A percentile compares a stretch with the other conserved stretches of the same genome.
phyloP scores from a whole-genome alignment of 2,888 invertebrate species.

The Dendrolimus pini region DNA sequence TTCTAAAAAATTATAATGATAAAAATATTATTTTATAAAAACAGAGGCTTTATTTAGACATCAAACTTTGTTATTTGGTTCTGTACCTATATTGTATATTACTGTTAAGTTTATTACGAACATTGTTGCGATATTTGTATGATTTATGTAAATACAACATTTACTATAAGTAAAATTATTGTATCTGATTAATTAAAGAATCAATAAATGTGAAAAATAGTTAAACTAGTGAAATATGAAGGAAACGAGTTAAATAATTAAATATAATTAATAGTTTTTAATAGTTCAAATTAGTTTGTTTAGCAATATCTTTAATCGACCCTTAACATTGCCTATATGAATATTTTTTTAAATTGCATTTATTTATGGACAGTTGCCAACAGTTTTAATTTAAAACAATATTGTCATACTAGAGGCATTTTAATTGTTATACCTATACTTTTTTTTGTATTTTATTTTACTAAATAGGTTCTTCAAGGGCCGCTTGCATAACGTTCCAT shows the following conservation, averaged over 20 bases:
- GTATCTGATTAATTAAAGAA: slow-evolving; percentile 25
- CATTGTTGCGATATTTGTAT: slow-evolving; percentile 70
- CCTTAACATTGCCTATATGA: slow-evolving; percentile 1
- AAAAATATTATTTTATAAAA: slow-evolving; percentile 4
- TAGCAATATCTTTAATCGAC: slow-evolving; percentile 24
- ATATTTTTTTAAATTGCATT: slow-evolving; percentile 35
- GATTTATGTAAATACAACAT: slow-evolving; percentile 65
- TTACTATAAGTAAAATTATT: slow-evolving; percentile 50
- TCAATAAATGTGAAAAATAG: slow-evolving; percentile 15
- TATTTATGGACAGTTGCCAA: slow-evolving; percentile 38
- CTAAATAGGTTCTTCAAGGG: background rate
- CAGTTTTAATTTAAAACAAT: slow-evolving; percentile 6
- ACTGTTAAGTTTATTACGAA: slow-evolving; percentile 66
- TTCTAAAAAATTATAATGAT: background rate
- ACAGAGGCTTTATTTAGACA: slow-evolving; percentile 11
- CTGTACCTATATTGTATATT: slow-evolving; percentile 58
- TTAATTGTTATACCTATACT: too few species aligned
- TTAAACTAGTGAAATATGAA: slow-evolving; percentile 47
- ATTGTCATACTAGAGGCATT: too few species aligned
- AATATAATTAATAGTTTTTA: slow-evolving; percentile 22
- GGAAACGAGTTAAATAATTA: slow-evolving; percentile 35
- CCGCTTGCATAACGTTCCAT: slow-evolving; percentile 8
- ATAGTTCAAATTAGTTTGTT: slow-evolving; percentile 62
- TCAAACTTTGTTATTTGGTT: slow-evolving; percentile 55
- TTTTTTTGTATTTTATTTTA: too few species aligned